phyloP scores from a whole-genome alignment of 2,113 vertebrate genomes.

The Rhinichthys klamathensis region DNA sequence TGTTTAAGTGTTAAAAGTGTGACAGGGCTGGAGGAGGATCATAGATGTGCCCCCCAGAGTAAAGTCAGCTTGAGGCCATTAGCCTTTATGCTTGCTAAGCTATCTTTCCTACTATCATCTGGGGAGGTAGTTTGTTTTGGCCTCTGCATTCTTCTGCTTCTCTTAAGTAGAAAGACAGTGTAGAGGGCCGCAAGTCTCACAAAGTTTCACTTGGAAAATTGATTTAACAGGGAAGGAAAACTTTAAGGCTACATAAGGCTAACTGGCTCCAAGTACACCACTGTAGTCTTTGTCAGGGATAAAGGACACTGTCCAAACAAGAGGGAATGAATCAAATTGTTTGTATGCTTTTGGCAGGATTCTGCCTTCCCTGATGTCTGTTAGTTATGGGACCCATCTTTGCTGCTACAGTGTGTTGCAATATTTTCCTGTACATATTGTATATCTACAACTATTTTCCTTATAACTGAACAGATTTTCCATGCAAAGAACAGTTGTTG shows the following conservation, averaged over 20 bases:
- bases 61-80: conserved; percentile 59
- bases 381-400: background rate
- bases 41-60: conserved; percentile 8
- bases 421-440: background rate
- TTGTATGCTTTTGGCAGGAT: conserved; percentile 36
- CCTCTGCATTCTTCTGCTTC: conserved; percentile 67
- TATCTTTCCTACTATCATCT: conserved; percentile 67
- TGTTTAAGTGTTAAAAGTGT: conserved; percentile 26
- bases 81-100: conserved; percentile 61
- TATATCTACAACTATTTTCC: background rate
- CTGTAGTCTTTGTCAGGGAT: conserved; percentile 38
- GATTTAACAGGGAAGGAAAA: conserved; percentile 70
- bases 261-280: background rate
- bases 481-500: background rate
- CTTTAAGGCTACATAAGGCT: conserved; percentile 44
- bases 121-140: conserved; percentile 68
- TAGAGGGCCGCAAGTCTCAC: conserved; percentile 56
- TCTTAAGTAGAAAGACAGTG: conserved; percentile 73
- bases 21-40: conserved; percentile 4
- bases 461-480: background rate
- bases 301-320: conserved; percentile 33
- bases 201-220: conserved; percentile 57
- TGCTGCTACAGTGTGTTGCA: conserved; percentile 42
- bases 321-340: conserved; percentile 32
- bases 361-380: conserved; percentile 22